These are phyloP conservation scores for Varecia variegata DNA, from an alignment of 2,797 vertebrate species.

Conservation along the genomic window DNA sequence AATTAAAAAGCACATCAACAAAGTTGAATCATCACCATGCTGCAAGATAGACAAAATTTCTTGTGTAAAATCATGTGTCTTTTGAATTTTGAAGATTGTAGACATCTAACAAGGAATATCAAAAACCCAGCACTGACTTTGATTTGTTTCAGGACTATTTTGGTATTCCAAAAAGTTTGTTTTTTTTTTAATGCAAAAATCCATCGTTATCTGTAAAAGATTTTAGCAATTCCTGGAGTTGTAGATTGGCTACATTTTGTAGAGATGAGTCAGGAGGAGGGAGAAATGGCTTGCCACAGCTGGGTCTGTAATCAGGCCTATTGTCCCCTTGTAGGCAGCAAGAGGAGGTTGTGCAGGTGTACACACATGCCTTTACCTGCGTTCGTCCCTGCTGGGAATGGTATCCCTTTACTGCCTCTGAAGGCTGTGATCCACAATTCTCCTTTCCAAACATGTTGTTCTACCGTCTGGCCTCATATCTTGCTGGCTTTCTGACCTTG, in stretches of 20 bases:
- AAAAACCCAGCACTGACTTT: slow-evolving; percentile 20
- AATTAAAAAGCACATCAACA: neutral
- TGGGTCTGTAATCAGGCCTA: slow-evolving; percentile 61
- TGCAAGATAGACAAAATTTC: neutral
- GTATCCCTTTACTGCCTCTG: neutral
- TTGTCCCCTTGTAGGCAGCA: slow-evolving; percentile 5
- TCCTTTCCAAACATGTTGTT: neutral
- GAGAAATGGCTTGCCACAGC: slow-evolving; percentile 22
- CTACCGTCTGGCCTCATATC: neutral
- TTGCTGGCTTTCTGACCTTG: neutral
- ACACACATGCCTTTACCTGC: neutral
- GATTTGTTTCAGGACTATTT: slow-evolving; percentile 56
- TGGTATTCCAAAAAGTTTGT: neutral
- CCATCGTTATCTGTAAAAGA: slow-evolving; percentile 45
- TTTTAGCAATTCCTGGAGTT: slow-evolving; percentile 56
- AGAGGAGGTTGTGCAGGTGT: neutral
- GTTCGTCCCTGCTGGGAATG: neutral
- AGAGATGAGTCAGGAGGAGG: slow-evolving; percentile 42
- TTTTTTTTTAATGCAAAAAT: slow-evolving; percentile 45
- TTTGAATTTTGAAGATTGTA: slow-evolving; percentile 54
- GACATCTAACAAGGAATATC: slow-evolving; percentile 26
- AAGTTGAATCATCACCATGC: neutral
- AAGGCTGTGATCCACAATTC: neutral
- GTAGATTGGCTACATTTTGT: slow-evolving; percentile 49
- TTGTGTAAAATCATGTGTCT: slow-evolving; percentile 19